A percentile compares a stretch with the other conserved stretches of the same genome.
These are phyloP conservation scores for Moxostoma hubbsi DNA, from an alignment of 2,797 vertebrate genomes.

Conservation along the genomic window DNA sequence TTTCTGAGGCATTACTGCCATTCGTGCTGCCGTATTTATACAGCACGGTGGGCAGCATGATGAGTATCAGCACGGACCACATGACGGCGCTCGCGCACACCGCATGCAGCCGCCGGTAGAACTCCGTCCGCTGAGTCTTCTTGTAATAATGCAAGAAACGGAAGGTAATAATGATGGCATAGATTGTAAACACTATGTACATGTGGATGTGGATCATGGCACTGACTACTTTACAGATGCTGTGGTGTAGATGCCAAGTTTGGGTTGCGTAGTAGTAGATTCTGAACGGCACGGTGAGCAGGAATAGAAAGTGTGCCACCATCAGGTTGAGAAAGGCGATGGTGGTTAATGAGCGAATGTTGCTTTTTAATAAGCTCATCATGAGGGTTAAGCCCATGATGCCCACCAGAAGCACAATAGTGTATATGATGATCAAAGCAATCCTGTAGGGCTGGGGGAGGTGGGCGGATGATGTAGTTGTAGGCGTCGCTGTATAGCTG, in stretches of 20 bases:
- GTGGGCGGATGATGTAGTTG: fast-evolving
- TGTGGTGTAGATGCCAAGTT: slow-evolving; percentile 66
- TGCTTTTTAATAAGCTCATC: slow-evolving; percentile 80
- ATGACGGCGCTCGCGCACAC: slow-evolving; percentile 72
- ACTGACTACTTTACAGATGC: slow-evolving; percentile 83
- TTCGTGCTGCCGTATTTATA: slow-evolving; percentile 73
- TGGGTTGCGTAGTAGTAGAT: slow-evolving; percentile 78
- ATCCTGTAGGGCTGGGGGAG: neutral
- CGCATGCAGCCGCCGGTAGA: slow-evolving; percentile 78
- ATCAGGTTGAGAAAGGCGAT: slow-evolving; percentile 87
- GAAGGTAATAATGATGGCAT: slow-evolving; percentile 81
- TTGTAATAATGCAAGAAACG: slow-evolving; percentile 83
- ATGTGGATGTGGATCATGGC: slow-evolving; percentile 91
- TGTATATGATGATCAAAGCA: slow-evolving; percentile 74
- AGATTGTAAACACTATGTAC: slow-evolving; percentile 90
- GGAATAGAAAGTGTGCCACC: slow-evolving; percentile 84
- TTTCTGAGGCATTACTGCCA: fast-evolving
- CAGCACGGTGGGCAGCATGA: slow-evolving; percentile 64
- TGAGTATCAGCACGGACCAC: slow-evolving; percentile 79
- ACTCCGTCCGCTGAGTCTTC: slow-evolving; percentile 72
- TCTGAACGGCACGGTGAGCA: slow-evolving; percentile 89
- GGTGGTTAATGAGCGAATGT: slow-evolving; percentile 82
- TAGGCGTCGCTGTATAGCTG: fast-evolving
- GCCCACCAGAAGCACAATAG: slow-evolving; percentile 77
- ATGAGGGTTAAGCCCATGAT: slow-evolving; percentile 76